Percentiles rank a stretch among this genome's conserved stretches.
These are phyloP conservation scores for Zosterops pallidus DNA, from an alignment of 2,113 vertebrate species.

Conservation along the genomic window DNA sequence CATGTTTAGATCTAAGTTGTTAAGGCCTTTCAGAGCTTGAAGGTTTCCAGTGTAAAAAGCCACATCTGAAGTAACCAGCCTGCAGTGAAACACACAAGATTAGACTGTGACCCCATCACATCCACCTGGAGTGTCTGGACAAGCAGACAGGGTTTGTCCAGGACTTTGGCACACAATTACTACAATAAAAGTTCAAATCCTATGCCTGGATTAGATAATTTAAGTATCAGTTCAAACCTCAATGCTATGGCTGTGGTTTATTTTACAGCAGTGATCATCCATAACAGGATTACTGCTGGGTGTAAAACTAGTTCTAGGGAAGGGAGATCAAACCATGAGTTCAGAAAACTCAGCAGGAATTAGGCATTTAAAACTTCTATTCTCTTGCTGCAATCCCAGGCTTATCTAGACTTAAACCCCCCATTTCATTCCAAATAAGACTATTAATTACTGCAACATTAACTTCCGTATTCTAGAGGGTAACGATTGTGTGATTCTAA, in stretches of 20 bases:
- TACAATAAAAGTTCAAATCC: rapidly evolving
- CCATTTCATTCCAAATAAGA: neutral
- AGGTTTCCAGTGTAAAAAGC: slow-evolving; percentile 98
- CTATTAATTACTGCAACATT: neutral
- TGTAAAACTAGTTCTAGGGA: neutral
- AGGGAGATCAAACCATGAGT: neutral
- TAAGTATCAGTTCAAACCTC: neutral
- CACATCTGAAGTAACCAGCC: slow-evolving; percentile 94
- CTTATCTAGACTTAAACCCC: neutral
- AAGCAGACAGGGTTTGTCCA: neutral
- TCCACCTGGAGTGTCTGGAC: neutral
- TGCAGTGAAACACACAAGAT: slow-evolving; percentile 53
- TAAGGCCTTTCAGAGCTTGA: slow-evolving; percentile 90
- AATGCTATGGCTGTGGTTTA: neutral
- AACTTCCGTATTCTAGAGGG: neutral
- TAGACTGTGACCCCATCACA: rapidly evolving
- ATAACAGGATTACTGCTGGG: neutral
- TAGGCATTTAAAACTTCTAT: neutral
- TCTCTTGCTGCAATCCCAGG: neutral
- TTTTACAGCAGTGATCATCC: neutral
- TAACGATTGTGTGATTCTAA: neutral
- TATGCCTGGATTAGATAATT: neutral
- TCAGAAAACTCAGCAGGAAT: neutral
- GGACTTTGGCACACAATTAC: neutral
- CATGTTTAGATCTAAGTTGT: slow-evolving; percentile 92